Evolutionary conservation across 2,888 invertebrate species (phyloP).

Genomic region (Trissolcus japonicus): DNA sequence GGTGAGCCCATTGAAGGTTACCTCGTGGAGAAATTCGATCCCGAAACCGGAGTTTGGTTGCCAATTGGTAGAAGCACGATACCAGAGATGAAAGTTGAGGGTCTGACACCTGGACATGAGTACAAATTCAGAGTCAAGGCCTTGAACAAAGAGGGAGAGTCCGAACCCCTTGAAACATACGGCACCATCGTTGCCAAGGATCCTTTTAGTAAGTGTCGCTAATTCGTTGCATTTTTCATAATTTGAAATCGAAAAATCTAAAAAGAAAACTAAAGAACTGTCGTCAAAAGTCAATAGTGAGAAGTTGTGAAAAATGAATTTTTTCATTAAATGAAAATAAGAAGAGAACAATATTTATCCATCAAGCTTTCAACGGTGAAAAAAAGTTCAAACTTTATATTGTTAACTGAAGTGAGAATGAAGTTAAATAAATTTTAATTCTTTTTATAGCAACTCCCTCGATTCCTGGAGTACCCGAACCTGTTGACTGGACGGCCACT

Average conservation of each 20-base stretch:
- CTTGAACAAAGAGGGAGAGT: conserved; percentile 95
- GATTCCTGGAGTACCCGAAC: conserved; percentile 92
- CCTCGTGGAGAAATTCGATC: conserved; percentile 85
- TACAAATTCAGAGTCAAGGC: conserved; percentile 97
- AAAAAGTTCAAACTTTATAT: background rate
- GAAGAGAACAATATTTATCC: too few species aligned
- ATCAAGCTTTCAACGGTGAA: too few species aligned
- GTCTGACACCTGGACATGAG: conserved; percentile 92
- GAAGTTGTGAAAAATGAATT: too few species aligned
- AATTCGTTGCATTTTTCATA: too few species aligned
- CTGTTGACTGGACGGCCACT: conserved; percentile 94
- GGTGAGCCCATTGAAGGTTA: conserved; percentile 95
- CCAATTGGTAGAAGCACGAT: conserved; percentile 89
- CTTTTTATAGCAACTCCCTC: conserved; percentile 84
- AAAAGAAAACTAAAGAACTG: too few species aligned
- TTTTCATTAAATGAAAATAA: too few species aligned
- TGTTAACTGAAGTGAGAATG: background rate
- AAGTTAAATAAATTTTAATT: background rate
- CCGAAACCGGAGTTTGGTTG: conserved; percentile 91
- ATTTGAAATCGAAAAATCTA: too few species aligned
- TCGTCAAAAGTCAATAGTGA: too few species aligned
- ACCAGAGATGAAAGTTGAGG: conserved; percentile 92
- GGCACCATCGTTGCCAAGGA: conserved; percentile 90
- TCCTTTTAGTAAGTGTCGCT: conserved; percentile 84
- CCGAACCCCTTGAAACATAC: conserved; percentile 90